Percentiles rank a stretch among this genome's conserved stretches.
These are phyloP conservation scores for Notarius quadriscutis DNA, from an alignment of 2,113 vertebrate species.

Conservation along the genomic window DNA sequence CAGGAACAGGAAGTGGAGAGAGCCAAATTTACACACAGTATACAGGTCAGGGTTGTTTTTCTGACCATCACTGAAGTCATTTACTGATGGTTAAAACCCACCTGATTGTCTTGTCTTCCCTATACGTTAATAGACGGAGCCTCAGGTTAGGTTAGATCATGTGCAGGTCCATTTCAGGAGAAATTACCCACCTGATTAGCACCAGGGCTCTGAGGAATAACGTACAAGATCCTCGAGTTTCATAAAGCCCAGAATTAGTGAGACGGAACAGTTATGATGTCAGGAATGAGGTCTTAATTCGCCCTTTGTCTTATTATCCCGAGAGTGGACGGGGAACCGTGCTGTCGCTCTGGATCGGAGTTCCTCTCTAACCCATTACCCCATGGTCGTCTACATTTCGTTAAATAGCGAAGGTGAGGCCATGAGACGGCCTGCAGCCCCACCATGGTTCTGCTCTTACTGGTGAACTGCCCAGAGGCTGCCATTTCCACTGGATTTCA, in stretches of 20 bases:
- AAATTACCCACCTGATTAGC: not conserved
- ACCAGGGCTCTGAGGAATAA: conserved; percentile 52
- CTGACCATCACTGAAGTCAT: not conserved
- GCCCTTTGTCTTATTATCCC: conserved; percentile 42
- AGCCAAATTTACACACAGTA: too few species aligned
- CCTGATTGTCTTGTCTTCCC: not conserved
- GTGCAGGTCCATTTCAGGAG: not conserved
- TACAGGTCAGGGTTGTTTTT: not conserved
- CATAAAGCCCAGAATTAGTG: conserved; percentile 56
- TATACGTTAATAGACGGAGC: too few species aligned
- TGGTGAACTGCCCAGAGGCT: not conserved
- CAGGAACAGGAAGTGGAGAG: not conserved
- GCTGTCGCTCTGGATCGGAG: conserved; percentile 40
- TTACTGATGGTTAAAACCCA: not conserved
- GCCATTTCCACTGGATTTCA: not conserved
- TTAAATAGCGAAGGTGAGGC: conserved; percentile 16
- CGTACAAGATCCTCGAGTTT: conserved; percentile 41
- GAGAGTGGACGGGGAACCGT: not conserved
- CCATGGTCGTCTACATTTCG: conserved; percentile 52
- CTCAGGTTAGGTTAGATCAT: too few species aligned
- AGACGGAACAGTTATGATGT: conserved; percentile 61
- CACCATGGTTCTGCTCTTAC: not conserved
- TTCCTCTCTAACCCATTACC: conserved; percentile 55
- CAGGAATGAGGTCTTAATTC: conserved; percentile 64
- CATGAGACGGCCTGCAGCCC: conserved; percentile 40